Evolutionary conservation across 2,113 vertebrate genomes (phyloP).

Genomic region (Seriola quinqueradiata): DNA sequence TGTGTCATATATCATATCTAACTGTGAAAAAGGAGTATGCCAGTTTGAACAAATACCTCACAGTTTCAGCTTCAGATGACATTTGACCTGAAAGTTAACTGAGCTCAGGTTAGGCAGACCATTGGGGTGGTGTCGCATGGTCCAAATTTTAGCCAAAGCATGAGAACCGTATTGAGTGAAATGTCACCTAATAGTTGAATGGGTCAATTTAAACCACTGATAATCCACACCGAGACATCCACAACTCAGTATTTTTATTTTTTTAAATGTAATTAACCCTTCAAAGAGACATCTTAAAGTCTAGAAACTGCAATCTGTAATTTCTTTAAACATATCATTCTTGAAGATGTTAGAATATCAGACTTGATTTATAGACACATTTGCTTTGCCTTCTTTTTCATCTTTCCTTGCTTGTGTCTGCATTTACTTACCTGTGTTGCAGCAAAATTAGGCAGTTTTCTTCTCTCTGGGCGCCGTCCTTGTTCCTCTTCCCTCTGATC

Average conservation of each 20-base stretch:
- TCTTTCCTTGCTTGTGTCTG: neutral
- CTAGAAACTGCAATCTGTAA: neutral
- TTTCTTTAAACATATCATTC: neutral
- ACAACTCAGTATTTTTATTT: neutral
- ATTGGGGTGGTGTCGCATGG: neutral
- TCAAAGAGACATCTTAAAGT: neutral
- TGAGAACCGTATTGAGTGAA: neutral
- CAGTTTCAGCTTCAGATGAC: slow-evolving; percentile 3
- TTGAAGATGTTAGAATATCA: neutral
- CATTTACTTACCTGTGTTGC: neutral
- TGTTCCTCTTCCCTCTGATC: neutral
- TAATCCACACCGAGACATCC: neutral
- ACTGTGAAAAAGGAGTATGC: slow-evolving; percentile 1
- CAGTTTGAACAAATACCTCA: slow-evolving; percentile 13
- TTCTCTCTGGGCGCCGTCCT: neutral
- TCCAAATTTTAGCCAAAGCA: neutral
- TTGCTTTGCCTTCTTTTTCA: neutral
- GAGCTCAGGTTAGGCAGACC: neutral
- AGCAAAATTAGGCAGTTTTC: neutral
- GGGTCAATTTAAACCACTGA: neutral
- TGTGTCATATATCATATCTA: neutral
- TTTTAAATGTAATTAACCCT: neutral
- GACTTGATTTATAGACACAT: neutral
- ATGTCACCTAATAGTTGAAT: slow-evolving; percentile 6
- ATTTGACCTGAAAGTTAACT: slow-evolving; percentile 9